A percentile compares a stretch with the other conserved stretches of the same genome.
These are phyloP conservation scores for Alitta virens DNA, from an alignment of 2,888 invertebrate species.

Conservation along the genomic window DNA sequence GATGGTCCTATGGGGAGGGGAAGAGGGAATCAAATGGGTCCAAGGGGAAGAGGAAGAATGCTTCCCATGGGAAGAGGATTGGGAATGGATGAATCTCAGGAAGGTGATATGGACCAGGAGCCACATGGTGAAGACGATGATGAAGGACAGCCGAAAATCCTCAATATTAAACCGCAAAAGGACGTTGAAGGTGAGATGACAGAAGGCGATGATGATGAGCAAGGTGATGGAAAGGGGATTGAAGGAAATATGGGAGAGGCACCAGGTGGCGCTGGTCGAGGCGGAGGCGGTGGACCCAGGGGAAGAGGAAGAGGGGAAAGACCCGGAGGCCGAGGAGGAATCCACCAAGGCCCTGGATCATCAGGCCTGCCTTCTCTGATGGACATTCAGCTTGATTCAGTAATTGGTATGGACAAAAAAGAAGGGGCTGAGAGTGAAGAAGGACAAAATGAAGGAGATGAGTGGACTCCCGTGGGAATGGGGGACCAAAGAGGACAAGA, in stretches of 20 bases:
- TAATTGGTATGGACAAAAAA: neutral
- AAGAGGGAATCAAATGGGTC: neutral
- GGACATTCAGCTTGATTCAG: neutral
- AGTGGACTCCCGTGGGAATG: too few relatives aligned
- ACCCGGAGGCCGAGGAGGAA: neutral
- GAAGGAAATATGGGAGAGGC: neutral
- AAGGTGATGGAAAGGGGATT: neutral
- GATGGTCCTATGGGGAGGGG: neutral
- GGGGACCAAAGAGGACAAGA: neutral
- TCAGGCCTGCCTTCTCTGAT: neutral
- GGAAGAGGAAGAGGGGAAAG: neutral
- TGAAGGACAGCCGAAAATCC: neutral
- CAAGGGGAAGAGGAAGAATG: neutral
- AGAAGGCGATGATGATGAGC: slow-evolving; percentile 6
- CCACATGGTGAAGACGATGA: neutral
- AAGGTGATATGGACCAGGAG: neutral
- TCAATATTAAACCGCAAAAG: neutral
- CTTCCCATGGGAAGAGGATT: neutral
- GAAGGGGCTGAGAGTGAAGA: neutral
- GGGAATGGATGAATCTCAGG: neutral
- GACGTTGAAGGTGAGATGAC: neutral
- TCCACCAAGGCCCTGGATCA: neutral
- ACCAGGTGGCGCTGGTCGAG: slow-evolving; percentile 1
- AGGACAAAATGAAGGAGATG: too few relatives aligned
- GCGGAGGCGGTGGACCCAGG: neutral